These are phyloP conservation scores for Musca domestica DNA, from an alignment of 1,140 invertebrate genomes.

Conservation along the genomic window DNA sequence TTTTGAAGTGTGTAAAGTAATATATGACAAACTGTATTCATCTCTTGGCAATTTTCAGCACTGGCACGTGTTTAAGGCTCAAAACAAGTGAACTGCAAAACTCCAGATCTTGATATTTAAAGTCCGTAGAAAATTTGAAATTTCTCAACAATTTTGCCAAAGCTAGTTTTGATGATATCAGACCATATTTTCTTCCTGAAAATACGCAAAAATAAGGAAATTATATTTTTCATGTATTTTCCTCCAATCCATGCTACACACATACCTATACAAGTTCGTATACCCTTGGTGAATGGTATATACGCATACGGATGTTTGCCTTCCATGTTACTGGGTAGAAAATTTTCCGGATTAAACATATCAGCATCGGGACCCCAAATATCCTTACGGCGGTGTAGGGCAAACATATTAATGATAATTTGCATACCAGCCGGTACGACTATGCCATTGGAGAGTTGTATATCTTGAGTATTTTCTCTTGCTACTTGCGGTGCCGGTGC, in stretches of 20 bases:
- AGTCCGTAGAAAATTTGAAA: conserved; percentile 37
- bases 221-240: no score
- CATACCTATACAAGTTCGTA: conserved; percentile 38
- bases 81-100: conserved; percentile 32
- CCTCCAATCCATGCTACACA: no score
- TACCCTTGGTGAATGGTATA: conserved; percentile 43
- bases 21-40: no score
- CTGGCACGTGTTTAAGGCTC: conserved; percentile 28
- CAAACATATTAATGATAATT: conserved; percentile 32
- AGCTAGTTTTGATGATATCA: conserved; percentile 30
- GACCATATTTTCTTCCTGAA: conserved; percentile 39
- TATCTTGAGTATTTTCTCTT: conserved; percentile 25
- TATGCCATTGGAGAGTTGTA: conserved; percentile 32
- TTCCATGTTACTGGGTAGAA: conserved; percentile 33
- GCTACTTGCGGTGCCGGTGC: conserved; percentile 33
- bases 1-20: no score
- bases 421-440: conserved; percentile 30
- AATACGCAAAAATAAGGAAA: no score
- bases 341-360: conserved; percentile 43
- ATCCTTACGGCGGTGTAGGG: conserved; percentile 33
- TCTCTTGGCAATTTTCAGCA: conserved; percentile 10
- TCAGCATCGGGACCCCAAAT: conserved; percentile 36
- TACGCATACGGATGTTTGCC: conserved; percentile 34
- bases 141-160: conserved; percentile 38
- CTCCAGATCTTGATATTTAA: conserved; percentile 33